Evolutionary conservation across 2,797 vertebrate species (phyloP).

Genomic region (Lagorchestes hirsutus): DNA sequence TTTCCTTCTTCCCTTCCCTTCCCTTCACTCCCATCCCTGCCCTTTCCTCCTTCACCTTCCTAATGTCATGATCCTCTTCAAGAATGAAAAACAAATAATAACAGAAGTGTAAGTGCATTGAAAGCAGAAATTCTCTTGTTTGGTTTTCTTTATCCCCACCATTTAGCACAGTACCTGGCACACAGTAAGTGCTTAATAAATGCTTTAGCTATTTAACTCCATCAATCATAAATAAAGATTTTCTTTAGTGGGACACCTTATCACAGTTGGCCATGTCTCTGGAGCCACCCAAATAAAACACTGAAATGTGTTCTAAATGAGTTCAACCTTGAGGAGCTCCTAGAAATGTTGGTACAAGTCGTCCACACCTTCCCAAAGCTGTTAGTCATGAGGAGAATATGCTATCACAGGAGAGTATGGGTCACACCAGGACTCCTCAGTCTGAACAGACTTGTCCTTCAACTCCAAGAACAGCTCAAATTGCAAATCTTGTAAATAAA

Average conservation of each 20-base stretch:
- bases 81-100: no score
- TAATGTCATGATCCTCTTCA: no score
- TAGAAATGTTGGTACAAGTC: background rate
- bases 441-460: background rate
- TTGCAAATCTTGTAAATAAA: background rate
- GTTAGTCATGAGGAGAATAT: no score
- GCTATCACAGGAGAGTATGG: no score
- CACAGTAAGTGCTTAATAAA: background rate
- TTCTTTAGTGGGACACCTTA: background rate
- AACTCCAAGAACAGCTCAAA: slow-evolving; percentile 1
- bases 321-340: background rate
- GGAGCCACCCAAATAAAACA: background rate
- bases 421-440: background rate
- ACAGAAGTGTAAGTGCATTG: background rate
- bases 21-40: no score
- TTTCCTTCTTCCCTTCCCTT: no score
- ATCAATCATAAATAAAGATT: background rate
- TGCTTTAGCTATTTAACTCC: background rate
- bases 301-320: background rate
- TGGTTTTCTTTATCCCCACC: background rate
- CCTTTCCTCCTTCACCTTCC: no score
- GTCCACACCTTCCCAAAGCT: background rate
- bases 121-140: background rate
- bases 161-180: background rate
- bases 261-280: background rate